phyloP scores from a whole-genome alignment of 2,888 invertebrate genomes.

The Patella pellucida region DNA sequence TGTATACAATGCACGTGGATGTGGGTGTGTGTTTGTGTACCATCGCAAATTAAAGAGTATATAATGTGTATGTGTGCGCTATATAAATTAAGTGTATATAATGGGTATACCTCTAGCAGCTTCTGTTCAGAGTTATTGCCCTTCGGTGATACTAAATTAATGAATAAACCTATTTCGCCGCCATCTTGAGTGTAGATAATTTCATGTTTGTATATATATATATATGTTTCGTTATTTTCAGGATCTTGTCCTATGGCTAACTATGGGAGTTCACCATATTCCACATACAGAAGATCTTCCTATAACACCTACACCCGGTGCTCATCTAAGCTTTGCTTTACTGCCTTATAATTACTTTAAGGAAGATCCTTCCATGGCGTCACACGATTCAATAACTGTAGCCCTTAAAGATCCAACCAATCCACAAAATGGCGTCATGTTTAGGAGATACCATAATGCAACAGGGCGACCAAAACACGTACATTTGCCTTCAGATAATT shows the following conservation, averaged over 20 bases:
- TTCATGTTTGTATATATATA: too few relatives aligned
- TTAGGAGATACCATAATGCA: neutral
- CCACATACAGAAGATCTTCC: slow-evolving; percentile 21
- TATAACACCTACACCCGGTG: neutral
- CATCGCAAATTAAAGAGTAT: too few relatives aligned
- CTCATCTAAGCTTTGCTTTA: neutral
- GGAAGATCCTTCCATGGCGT: neutral
- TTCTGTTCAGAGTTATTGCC: too few relatives aligned
- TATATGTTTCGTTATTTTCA: slow-evolving; percentile 1
- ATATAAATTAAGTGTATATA: too few relatives aligned
- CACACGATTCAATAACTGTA: neutral
- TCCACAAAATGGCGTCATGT: neutral
- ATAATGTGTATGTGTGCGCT: too few relatives aligned
- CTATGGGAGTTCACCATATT: slow-evolving; percentile 9
- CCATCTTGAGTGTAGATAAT: too few relatives aligned
- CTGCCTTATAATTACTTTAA: neutral
- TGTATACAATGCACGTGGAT: too few relatives aligned
- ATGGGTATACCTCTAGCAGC: too few relatives aligned
- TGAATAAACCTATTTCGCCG: too few relatives aligned
- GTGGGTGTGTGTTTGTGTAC: too few relatives aligned
- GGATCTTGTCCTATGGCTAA: neutral
- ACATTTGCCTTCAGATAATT: neutral
- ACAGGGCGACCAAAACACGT: neutral
- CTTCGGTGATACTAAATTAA: too few relatives aligned
- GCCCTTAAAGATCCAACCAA: neutral